Evolutionary conservation across 2,888 invertebrate species (phyloP), one percentile per base, ranked within the genome.

Genomic region (Mongoloraphidia duomilia): DNA sequence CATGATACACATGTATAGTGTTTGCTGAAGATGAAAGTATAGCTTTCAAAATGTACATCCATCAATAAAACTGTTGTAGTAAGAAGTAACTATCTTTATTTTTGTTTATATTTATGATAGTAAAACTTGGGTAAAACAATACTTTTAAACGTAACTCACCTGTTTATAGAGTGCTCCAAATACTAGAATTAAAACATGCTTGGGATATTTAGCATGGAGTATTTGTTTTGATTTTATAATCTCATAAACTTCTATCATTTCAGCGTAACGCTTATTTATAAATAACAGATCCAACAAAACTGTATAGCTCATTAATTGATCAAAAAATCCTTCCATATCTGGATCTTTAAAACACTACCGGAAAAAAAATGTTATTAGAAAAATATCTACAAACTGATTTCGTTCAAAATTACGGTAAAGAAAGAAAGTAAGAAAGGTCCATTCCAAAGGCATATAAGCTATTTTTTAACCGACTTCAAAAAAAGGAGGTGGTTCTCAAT

Each of bases 161-260:
- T 84, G 64, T 73, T 85, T 85, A 59, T 82, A 85, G 61, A 82
- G 86, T 17, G 83, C 77, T 39, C 81, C 87, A 54, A 80, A 61
- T 5, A 77, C 69, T 36, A 88, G 60, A n/a, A 82, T 75, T 5
- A 82, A 66, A 43, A 76, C 70, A 64, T 83, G 82, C 61, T 76
- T 77, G 0, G 86, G 86, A 64, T 71, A 84, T 58, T 75, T 79
- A 1, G 73, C 67, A 60, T 79, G 80, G 53, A 76, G 75, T 2
- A 80, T 60, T 61, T 82, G 78, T 60, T 74, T 76, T 1, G 69
- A 61, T 59, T 74, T 73, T 2, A 85, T 71, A 1, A 63, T 63
- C n/a, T 82, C 73, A 63, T 80, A 84, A 4, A 78, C 69, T 39
- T 75, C 70, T 49, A 79, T 66, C 58, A 86, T 74, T 50, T 86